phyloP scores from a whole-genome alignment of 2,888 invertebrate species.

The Cosmia pyralina region DNA sequence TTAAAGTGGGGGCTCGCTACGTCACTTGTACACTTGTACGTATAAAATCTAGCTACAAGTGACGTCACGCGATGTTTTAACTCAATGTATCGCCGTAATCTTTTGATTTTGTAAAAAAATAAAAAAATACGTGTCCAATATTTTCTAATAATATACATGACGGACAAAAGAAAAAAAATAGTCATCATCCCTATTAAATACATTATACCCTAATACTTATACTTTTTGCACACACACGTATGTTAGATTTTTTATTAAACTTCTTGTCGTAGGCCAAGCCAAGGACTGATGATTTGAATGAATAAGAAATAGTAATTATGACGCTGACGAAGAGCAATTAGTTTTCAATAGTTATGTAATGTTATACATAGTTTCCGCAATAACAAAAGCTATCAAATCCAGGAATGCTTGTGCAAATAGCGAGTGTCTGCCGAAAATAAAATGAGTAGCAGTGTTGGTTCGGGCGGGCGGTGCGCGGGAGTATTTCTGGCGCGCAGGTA shows the following conservation, averaged over 20 bases:
- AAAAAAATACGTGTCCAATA: no score
- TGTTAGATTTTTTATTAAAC: background rate
- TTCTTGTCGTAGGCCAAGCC: background rate
- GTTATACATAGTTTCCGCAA: conserved; percentile 57
- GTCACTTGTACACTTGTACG: no score
- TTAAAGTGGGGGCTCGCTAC: no score
- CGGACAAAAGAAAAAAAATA: no score
- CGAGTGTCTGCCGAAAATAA: conserved; percentile 77
- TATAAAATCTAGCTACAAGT: no score
- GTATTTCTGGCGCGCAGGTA: conserved; percentile 89
- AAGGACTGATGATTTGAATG: conserved; percentile 6
- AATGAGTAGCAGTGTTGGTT: conserved; percentile 72
- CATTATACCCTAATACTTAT: background rate
- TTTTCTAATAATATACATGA: no score
- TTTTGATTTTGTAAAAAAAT: no score
- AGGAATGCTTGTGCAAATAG: conserved; percentile 72
- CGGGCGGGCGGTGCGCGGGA: conserved; percentile 80
- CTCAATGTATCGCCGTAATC: no score
- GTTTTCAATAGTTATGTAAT: conserved; percentile 40
- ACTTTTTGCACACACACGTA: background rate
- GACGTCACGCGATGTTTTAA: no score
- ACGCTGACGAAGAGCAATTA: conserved; percentile 13
- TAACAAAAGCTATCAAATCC: conserved; percentile 72
- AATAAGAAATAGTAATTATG: conserved; percentile 15
- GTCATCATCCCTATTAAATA: no score